Evolutionary conservation across 2,888 invertebrate genomes (phyloP).

Genomic region (Drosophila pegasa): DNA sequence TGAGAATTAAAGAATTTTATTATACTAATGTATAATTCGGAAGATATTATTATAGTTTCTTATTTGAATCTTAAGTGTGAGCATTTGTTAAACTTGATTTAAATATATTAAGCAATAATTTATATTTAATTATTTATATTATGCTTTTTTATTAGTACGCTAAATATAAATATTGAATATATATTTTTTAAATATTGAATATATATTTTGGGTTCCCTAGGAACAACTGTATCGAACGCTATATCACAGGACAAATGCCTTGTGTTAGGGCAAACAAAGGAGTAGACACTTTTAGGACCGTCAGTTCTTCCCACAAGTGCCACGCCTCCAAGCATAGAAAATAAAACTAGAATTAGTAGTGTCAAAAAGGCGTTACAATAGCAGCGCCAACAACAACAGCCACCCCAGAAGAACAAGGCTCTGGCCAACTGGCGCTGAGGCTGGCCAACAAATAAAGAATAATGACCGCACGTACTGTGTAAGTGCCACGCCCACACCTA

Average conservation of each 20-base stretch:
- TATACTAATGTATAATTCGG: too few species aligned
- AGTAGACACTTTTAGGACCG: conserved; percentile 48
- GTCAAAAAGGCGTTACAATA: conserved; percentile 76
- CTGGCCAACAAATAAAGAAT: conserved; percentile 75
- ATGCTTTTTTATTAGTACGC: too few species aligned
- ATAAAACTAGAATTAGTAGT: conserved; percentile 81
- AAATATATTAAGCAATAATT: too few species aligned
- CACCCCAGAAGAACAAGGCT: conserved; percentile 7
- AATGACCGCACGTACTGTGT: conserved; percentile 75
- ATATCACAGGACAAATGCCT: background rate
- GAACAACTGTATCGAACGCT: too few species aligned
- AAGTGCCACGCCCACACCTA: conserved; percentile 41
- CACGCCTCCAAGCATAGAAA: conserved; percentile 40
- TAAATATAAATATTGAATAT: too few species aligned
- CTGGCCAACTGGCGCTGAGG: conserved; percentile 24
- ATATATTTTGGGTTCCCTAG: too few species aligned
- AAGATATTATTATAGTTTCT: background rate
- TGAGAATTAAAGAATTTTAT: too few species aligned
- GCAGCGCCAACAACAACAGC: conserved; percentile 42
- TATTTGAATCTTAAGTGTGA: too few species aligned
- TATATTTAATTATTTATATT: too few species aligned
- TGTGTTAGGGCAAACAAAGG: conserved; percentile 28
- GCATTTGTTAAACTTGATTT: too few species aligned
- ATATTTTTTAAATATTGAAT: too few species aligned
- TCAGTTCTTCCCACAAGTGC: conserved; percentile 8